These are phyloP conservation scores for Pocillopora verrucosa DNA, from an alignment of 64 coral and sea anemone species.

Conservation along the genomic window DNA sequence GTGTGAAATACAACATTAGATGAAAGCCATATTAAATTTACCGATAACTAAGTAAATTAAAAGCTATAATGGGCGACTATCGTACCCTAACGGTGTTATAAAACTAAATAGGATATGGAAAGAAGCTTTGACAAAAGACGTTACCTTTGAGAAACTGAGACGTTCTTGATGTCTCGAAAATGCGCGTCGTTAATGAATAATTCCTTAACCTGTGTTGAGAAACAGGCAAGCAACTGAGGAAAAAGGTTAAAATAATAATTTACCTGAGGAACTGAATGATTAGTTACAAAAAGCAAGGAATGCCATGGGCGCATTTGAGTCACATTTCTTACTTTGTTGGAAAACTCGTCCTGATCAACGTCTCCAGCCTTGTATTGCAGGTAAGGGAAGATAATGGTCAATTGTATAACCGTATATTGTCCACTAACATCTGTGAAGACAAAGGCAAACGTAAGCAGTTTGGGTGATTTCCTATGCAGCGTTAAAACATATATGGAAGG, in stretches of 20 bases:
- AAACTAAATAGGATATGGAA: not conserved
- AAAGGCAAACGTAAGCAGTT: not conserved
- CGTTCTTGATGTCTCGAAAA: not conserved
- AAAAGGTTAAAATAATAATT: not conserved
- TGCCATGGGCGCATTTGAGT: no score
- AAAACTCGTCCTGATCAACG: not conserved
- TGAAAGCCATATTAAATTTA: not conserved
- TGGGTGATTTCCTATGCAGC: no score
- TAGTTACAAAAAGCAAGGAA: not conserved
- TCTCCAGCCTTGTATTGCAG: not conserved
- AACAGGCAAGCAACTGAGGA: not conserved
- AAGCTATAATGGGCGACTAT: no score
- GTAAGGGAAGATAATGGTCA: constrained; percentile 15
- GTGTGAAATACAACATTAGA: not conserved
- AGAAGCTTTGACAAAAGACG: no score
- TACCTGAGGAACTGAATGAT: not conserved
- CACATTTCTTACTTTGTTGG: not conserved
- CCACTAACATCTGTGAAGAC: not conserved
- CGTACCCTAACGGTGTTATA: not conserved
- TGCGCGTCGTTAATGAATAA: not conserved
- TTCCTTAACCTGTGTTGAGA: not conserved
- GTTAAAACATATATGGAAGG: no score
- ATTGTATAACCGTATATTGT: not conserved
- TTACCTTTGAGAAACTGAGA: not conserved
- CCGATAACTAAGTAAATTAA: not conserved